These are phyloP conservation scores for Hyphantria cunea DNA, from an alignment of 1,140 invertebrate genomes.

Conservation along the genomic window DNA sequence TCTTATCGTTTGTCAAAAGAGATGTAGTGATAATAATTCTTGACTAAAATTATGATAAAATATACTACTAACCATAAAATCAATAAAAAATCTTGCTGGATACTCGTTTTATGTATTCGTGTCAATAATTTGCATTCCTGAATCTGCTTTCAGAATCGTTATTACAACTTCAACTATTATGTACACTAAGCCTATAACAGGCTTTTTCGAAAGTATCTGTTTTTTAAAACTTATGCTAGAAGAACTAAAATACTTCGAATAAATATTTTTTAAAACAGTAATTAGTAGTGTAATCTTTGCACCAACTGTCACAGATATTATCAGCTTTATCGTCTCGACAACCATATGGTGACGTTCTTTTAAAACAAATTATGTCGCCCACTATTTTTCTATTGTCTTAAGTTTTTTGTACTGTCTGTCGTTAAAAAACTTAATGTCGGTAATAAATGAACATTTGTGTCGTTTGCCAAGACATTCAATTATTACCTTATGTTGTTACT, in stretches of 20 bases:
- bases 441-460: slow-evolving; percentile 19
- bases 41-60: too few relatives aligned
- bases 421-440: slow-evolving; percentile 22
- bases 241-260: background rate
- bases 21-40: too few relatives aligned
- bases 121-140: too few relatives aligned
- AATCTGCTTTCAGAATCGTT: too few relatives aligned
- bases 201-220: too few relatives aligned
- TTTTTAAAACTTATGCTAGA: too few relatives aligned
- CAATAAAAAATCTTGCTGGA: too few relatives aligned
- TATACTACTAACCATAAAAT: too few relatives aligned
- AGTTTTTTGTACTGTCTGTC: slow-evolving; percentile 11
- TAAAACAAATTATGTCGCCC: slow-evolving; percentile 30
- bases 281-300: slow-evolving; percentile 25
- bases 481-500: slow-evolving; percentile 6
- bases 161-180: too few relatives aligned
- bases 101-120: too few relatives aligned
- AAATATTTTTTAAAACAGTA: background rate
- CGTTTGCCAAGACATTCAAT: slow-evolving; percentile 6
- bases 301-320: slow-evolving; percentile 53
- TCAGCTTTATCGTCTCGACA: slow-evolving; percentile 40
- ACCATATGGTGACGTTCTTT: slow-evolving; percentile 61
- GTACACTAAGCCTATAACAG: too few relatives aligned
- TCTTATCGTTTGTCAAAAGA: too few relatives aligned
- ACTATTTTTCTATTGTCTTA: slow-evolving; percentile 28